These are phyloP conservation scores for Neosilurus mollespiculum DNA, from an alignment of 2,797 vertebrate species.

Conservation along the genomic window DNA sequence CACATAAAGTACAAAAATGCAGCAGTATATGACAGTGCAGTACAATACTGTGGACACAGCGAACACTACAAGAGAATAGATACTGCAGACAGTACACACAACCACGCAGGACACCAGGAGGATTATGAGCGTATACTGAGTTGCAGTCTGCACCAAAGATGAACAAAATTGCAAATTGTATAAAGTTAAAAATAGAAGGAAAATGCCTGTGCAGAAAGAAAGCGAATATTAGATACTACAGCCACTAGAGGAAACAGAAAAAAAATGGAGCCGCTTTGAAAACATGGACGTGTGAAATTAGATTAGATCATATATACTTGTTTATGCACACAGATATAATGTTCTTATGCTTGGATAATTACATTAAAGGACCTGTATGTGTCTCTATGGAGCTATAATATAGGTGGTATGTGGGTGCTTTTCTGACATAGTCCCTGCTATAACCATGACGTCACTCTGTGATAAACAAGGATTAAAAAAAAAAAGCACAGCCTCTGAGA, in stretches of 20 bases:
- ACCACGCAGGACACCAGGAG: background rate
- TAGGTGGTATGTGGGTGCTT: background rate
- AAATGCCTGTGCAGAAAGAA: background rate
- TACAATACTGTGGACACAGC: background rate
- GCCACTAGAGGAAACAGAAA: background rate
- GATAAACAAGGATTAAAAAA: background rate
- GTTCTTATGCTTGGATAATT: background rate
- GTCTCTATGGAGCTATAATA: background rate
- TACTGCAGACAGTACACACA: background rate
- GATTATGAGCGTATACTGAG: background rate
- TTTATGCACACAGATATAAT: background rate
- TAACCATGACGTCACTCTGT: background rate
- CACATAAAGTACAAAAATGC: background rate
- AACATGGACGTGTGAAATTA: background rate
- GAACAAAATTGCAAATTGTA: background rate
- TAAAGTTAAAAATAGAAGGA: constrained; percentile 17
- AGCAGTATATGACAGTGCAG: background rate
- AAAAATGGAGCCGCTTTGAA: background rate
- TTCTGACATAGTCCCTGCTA: background rate
- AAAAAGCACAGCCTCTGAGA: background rate
- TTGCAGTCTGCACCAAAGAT: background rate
- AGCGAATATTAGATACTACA: background rate
- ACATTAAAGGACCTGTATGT: background rate
- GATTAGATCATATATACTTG: background rate
- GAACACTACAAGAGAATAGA: background rate